Evolutionary conservation across 2,888 invertebrate species (phyloP).

Genomic region (Stegana nigrithorax): DNA sequence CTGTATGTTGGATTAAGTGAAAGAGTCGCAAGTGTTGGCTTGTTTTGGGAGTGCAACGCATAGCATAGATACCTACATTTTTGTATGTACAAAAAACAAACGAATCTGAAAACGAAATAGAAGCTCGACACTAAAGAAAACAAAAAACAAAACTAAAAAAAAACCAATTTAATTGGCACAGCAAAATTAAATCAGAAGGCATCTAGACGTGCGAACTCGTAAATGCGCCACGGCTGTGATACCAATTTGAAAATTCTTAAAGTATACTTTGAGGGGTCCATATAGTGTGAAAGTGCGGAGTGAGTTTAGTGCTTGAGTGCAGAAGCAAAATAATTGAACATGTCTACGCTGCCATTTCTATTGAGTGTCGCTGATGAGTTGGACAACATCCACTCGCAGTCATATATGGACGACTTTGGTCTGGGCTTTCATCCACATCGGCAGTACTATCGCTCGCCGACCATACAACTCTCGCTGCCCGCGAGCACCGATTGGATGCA

Average conservation of each 20-base stretch:
- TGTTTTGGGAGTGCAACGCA: slow-evolving; percentile 13
- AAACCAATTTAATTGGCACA: too few relatives aligned
- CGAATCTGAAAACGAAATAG: too few relatives aligned
- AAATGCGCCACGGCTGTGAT: too few relatives aligned
- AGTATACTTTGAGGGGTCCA: too few relatives aligned
- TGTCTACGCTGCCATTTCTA: slow-evolving; percentile 67
- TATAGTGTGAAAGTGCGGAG: not conserved
- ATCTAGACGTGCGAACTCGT: too few relatives aligned
- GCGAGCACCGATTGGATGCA: slow-evolving; percentile 67
- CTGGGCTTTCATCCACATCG: slow-evolving; percentile 67
- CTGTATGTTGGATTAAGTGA: slow-evolving; percentile 4
- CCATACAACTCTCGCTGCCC: slow-evolving; percentile 65
- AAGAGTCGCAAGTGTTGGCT: slow-evolving; percentile 15
- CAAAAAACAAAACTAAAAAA: not conserved
- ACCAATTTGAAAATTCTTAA: too few relatives aligned
- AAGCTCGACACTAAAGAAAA: too few relatives aligned
- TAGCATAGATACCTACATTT: slow-evolving; percentile 50
- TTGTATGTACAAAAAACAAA: not conserved
- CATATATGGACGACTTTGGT: slow-evolving; percentile 67
- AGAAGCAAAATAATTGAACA: slow-evolving; percentile 33
- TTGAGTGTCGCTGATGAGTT: slow-evolving; percentile 67
- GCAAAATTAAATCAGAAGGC: too few relatives aligned
- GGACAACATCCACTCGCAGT: slow-evolving; percentile 66
- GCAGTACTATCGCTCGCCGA: slow-evolving; percentile 55
- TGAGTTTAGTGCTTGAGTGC: not conserved